phyloP scores from a whole-genome alignment of 30 jellyfish, hydroid and myxozoan species.

The Aurelia sp. region DNA sequence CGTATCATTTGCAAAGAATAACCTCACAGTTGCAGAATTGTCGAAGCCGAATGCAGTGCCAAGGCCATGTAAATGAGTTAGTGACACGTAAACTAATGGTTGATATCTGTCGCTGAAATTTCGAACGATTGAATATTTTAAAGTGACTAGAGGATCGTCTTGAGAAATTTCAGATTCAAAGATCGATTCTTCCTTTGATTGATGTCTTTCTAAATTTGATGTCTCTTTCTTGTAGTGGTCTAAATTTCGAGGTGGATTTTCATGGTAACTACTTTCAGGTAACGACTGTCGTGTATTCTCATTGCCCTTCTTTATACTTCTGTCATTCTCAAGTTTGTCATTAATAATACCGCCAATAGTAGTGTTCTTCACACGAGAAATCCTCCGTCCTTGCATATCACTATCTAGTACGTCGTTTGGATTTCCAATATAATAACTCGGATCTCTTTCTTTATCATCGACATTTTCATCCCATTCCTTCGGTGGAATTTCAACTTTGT shows the following conservation, averaged over 20 bases:
- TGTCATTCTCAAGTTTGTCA: background rate
- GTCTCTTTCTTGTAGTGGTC: background rate
- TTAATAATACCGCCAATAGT: background rate
- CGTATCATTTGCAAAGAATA: slow-evolving; percentile 48
- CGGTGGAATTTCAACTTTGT: background rate
- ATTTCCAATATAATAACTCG: background rate
- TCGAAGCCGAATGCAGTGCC: slow-evolving; percentile 15
- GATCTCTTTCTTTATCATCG: background rate
- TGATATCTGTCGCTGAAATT: slow-evolving; percentile 65
- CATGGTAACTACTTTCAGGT: slow-evolving; percentile 34
- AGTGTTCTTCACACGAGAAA: background rate
- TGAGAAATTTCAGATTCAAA: background rate
- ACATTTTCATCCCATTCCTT: background rate
- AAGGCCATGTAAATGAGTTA: slow-evolving; percentile 55
- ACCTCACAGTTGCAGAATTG: slow-evolving; percentile 24
- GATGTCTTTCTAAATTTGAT: background rate
- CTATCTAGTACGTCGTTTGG: background rate
- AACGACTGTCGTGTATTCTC: slow-evolving; percentile 36
- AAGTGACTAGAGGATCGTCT: background rate
- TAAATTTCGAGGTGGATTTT: background rate
- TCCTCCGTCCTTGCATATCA: background rate
- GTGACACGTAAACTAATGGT: slow-evolving; percentile 65
- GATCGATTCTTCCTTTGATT: background rate
- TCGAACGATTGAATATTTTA: slow-evolving; percentile 66
- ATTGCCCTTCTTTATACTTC: background rate